phyloP scores from a whole-genome alignment of 2,797 vertebrate genomes.

The Xenentodon cancila region DNA sequence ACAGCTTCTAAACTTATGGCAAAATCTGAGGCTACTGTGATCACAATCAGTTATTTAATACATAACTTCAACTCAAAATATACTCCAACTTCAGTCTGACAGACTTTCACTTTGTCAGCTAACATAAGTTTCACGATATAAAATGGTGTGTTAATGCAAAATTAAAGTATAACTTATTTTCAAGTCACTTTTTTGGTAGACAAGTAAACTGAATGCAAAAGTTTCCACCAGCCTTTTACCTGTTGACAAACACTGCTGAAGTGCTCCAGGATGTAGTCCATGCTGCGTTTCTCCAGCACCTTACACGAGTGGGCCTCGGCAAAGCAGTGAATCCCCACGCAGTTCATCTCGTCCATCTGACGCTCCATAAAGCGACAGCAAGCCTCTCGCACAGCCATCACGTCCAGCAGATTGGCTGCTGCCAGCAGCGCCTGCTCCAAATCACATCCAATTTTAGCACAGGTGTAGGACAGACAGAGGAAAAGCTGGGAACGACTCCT shows the following conservation, averaged over 20 bases:
- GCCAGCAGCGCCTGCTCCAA: slow-evolving; percentile 78
- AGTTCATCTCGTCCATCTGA: slow-evolving; percentile 88
- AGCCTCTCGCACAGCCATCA: slow-evolving; percentile 85
- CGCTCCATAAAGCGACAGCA: slow-evolving; percentile 86
- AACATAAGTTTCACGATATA: too few species aligned
- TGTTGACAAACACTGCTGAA: slow-evolving; percentile 81
- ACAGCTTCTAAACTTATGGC: too few species aligned
- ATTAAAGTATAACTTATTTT: too few species aligned
- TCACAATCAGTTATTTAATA: too few species aligned
- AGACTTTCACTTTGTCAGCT: too few species aligned
- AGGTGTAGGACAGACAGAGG: neutral
- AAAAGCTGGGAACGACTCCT: neutral
- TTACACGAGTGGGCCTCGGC: slow-evolving; percentile 85
- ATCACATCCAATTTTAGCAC: neutral
- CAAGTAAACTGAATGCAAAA: neutral
- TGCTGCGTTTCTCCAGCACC: slow-evolving; percentile 81
- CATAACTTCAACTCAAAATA: too few species aligned
- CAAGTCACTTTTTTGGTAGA: neutral
- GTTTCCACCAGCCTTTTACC: slow-evolving; percentile 53
- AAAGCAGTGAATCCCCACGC: slow-evolving; percentile 87
- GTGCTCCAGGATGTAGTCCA: slow-evolving; percentile 85
- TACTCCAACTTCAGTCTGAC: too few species aligned
- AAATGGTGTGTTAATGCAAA: too few species aligned
- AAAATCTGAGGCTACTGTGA: too few species aligned
- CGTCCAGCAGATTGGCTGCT: slow-evolving; percentile 85